phyloP scores from a whole-genome alignment of 2,888 invertebrate species.

The Nasonovia ribisnigri region DNA sequence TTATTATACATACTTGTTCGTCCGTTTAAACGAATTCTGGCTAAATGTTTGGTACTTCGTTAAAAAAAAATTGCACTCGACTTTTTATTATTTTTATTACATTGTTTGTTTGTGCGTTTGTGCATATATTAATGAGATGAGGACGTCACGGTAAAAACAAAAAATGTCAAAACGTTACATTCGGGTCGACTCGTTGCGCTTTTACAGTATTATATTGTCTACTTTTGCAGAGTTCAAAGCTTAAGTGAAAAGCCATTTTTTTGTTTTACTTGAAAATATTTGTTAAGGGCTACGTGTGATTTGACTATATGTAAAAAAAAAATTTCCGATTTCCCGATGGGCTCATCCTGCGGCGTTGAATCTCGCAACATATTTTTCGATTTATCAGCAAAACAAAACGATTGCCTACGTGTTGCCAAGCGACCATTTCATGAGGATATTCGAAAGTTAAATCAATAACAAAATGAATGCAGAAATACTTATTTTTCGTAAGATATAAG shows the following conservation, averaged over 20 bases:
- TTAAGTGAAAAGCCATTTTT: not conserved
- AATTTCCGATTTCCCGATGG: not conserved
- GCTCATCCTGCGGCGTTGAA: not conserved
- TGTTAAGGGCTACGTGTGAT: not conserved
- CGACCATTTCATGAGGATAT: not conserved
- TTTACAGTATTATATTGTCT: not conserved
- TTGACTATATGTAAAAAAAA: not conserved
- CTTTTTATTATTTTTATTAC: not conserved
- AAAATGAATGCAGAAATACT: not conserved
- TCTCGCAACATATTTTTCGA: not conserved
- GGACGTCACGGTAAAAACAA: not conserved
- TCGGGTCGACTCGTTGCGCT: not conserved
- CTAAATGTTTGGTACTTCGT: not conserved
- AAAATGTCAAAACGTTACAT: not conserved
- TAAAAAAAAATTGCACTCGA: not conserved
- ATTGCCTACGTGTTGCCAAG: slow-evolving; percentile 1
- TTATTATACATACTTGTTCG: not conserved
- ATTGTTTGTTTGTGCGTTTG: not conserved
- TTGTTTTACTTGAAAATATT: not conserved
- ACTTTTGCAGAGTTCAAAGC: not conserved
- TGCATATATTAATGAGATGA: not conserved
- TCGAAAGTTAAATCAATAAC: not conserved
- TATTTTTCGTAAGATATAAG: not conserved
- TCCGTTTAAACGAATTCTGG: not conserved
- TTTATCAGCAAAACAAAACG: not conserved